Evolutionary conservation across 2,113 vertebrate genomes (phyloP).

Genomic region (Myrmophylax atrothorax): DNA sequence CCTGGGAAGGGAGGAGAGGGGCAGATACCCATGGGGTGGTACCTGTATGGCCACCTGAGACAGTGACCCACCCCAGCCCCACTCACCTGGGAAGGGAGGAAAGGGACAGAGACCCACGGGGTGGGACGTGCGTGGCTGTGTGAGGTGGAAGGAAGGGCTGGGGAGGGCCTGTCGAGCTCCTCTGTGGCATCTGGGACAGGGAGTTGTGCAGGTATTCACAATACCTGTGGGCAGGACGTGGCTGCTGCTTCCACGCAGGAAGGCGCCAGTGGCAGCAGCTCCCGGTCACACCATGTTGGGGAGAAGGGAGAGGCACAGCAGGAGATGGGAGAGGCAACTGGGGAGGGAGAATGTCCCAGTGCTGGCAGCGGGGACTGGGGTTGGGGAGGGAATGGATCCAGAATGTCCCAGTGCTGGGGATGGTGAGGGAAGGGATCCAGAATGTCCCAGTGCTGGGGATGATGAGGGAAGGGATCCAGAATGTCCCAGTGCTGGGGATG

Average conservation of each 20-base stretch:
- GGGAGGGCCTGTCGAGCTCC: not conserved
- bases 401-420: not conserved
- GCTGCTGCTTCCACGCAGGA: not conserved
- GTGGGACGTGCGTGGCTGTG: rapidly evolving
- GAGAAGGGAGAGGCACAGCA: not conserved
- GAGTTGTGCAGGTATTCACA: not conserved
- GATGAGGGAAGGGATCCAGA: not conserved
- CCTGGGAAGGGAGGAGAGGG: constrained; percentile 35
- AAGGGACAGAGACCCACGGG: not conserved
- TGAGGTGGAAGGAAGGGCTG: not conserved
- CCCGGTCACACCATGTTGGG: not conserved
- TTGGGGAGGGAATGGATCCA: not conserved
- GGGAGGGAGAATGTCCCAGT: not conserved
- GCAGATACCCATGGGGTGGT: not conserved
- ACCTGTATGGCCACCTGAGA: not conserved
- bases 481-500: no score
- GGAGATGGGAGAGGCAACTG: rapidly evolving
- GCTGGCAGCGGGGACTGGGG: not conserved
- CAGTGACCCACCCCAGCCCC: not conserved
- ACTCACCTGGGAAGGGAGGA: constrained; percentile 60
- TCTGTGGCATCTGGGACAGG: not conserved
- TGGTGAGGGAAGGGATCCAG: not conserved
- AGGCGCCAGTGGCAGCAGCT: not conserved
- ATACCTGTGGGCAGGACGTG: not conserved
- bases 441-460: not conserved